Evolutionary conservation across 2,113 vertebrate species (phyloP).

Genomic region (Ia io): DNA sequence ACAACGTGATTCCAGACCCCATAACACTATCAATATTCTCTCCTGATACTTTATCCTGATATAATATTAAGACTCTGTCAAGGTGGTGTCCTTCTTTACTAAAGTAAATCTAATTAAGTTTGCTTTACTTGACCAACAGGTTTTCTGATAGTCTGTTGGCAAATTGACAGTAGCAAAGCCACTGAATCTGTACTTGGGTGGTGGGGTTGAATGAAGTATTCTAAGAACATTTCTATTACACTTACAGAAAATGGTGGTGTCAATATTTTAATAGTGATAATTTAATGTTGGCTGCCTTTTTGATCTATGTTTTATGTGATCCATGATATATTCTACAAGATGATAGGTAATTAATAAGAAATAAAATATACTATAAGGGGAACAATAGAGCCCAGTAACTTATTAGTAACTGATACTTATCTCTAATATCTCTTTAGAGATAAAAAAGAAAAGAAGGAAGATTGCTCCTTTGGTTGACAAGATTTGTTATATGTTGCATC

Average conservation of each 20-base stretch:
- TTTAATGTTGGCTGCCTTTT: neutral
- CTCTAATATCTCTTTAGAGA: neutral
- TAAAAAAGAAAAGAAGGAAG: neutral
- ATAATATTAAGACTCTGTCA: neutral
- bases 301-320: neutral
- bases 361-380: neutral
- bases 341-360: neutral
- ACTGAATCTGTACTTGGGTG: neutral
- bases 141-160: neutral
- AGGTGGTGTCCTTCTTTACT: neutral
- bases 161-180: neutral
- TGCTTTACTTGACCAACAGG: neutral
- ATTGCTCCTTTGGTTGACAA: neutral
- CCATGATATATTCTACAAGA: neutral
- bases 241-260: neutral
- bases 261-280: neutral
- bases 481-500: neutral
- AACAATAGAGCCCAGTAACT: neutral
- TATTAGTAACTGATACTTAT: neutral
- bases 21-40: neutral
- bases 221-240: neutral
- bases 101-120: slow-evolving; percentile 29
- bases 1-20: neutral
- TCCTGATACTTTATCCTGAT: neutral
- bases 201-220: neutral